These are phyloP conservation scores for Eupelmus urozonus DNA, from an alignment of 2,888 invertebrate species.

Conservation along the genomic window DNA sequence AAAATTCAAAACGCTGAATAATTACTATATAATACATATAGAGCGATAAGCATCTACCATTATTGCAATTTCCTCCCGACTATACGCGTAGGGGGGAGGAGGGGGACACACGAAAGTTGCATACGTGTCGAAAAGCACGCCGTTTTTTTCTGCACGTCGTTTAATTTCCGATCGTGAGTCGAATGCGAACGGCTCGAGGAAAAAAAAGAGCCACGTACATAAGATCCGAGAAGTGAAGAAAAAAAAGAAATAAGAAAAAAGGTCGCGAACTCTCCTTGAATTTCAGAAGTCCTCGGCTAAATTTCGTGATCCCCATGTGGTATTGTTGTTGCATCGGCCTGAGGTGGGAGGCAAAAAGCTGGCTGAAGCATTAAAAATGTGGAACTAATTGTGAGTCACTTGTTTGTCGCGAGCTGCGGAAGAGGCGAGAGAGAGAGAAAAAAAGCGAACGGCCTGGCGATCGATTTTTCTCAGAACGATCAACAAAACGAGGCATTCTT, in stretches of 20 bases:
- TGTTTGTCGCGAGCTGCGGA: neutral
- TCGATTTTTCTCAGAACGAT: constrained; percentile 22
- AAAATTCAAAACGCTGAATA: no score
- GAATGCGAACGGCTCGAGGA: neutral
- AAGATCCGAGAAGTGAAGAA: neutral
- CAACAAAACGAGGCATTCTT: neutral
- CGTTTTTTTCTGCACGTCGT: constrained; percentile 3
- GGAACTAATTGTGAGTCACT: constrained; percentile 39
- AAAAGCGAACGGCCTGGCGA: neutral
- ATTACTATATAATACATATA: no score
- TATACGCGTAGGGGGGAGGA: no score
- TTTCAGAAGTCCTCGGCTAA: constrained; percentile 27
- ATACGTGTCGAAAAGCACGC: constrained; percentile 24
- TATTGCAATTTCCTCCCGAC: neutral
- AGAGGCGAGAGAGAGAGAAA: neutral
- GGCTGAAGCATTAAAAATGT: constrained; percentile 34
- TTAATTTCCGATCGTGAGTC: constrained; percentile 19
- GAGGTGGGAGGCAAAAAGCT: neutral
- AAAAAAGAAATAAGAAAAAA: constrained; percentile 15
- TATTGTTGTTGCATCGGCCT: neutral
- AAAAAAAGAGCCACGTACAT: neutral
- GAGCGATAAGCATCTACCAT: neutral
- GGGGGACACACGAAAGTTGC: no score
- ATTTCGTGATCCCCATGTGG: constrained; percentile 31
- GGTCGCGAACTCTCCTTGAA: constrained; percentile 35